Percentiles rank a stretch among this genome's conserved stretches.
phyloP scores from a whole-genome alignment of 2,888 invertebrate genomes.

The Rhogogaster chlorosoma region DNA sequence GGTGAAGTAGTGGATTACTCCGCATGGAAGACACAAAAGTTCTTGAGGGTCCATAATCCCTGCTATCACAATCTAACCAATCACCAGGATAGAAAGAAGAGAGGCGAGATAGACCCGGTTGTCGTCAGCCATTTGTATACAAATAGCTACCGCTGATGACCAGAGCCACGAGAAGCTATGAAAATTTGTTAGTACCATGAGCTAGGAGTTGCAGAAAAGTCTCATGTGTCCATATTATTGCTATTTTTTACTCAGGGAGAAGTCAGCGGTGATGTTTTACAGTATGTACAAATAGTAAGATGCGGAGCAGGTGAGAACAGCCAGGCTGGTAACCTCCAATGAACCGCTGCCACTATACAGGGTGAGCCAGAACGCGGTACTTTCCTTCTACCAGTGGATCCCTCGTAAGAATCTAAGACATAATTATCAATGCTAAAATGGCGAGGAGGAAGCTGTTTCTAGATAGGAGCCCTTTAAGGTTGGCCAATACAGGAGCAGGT shows the following conservation, averaged over 20 bases:
- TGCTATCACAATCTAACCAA: slow-evolving; percentile 75
- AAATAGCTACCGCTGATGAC: slow-evolving; percentile 76
- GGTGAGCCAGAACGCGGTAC: too few species aligned
- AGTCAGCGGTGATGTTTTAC: neutral
- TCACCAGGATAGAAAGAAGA: slow-evolving; percentile 77
- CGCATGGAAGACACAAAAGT: slow-evolving; percentile 76
- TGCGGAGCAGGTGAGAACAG: neutral
- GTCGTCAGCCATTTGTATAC: slow-evolving; percentile 74
- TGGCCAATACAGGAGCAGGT: too few species aligned
- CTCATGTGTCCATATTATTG: neutral
- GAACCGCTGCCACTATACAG: too few species aligned
- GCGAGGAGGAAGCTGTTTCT: too few species aligned
- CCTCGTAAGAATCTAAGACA: too few species aligned
- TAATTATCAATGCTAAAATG: too few species aligned
- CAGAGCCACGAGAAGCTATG: slow-evolving; percentile 76
- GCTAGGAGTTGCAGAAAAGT: neutral
- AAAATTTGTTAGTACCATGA: slow-evolving; percentile 44
- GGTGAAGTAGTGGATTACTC: slow-evolving; percentile 81
- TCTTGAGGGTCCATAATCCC: slow-evolving; percentile 79
- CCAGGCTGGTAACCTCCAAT: too few species aligned
- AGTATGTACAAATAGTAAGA: neutral
- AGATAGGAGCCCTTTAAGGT: too few species aligned
- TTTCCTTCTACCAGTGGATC: too few species aligned
- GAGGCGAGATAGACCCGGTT: slow-evolving; percentile 78
- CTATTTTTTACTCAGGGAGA: neutral